Evolutionary conservation across 2,888 invertebrate species (phyloP).

Genomic region (Rhagonycha fulva): DNA sequence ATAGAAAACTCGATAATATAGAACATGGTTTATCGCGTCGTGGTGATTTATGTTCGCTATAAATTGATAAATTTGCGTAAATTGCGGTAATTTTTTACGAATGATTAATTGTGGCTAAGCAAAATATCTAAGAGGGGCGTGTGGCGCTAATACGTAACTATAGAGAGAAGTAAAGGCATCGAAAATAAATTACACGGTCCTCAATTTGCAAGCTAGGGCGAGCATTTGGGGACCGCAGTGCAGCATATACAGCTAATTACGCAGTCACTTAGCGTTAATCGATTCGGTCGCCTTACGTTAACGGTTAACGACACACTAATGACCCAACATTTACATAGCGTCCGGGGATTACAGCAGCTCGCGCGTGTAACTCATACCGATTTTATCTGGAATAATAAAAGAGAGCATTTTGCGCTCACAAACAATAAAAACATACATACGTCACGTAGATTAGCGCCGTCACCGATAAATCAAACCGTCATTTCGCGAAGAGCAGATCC

Average conservation of each 20-base stretch:
- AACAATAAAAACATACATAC: slow-evolving; percentile 57
- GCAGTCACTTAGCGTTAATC: slow-evolving; percentile 59
- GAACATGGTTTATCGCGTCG: not conserved
- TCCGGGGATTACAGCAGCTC: slow-evolving; percentile 39
- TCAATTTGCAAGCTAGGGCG: slow-evolving; percentile 47
- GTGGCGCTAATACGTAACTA: slow-evolving; percentile 15
- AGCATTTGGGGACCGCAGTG: slow-evolving; percentile 38
- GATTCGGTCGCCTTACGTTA: slow-evolving; percentile 58
- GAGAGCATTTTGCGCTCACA: slow-evolving; percentile 53
- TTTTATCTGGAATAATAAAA: slow-evolving; percentile 56
- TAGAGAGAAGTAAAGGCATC: slow-evolving; percentile 27
- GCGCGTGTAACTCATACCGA: slow-evolving; percentile 52
- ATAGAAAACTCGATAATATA: not conserved
- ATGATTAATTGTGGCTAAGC: slow-evolving; percentile 7
- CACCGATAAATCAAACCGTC: slow-evolving; percentile 57
- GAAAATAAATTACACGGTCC: slow-evolving; percentile 44
- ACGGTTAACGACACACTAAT: slow-evolving; percentile 59
- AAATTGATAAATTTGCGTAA: not conserved
- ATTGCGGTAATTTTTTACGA: not conserved
- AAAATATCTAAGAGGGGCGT: slow-evolving; percentile 3
- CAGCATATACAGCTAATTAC: slow-evolving; percentile 58
- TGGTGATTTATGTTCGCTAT: not conserved
- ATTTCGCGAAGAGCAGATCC: slow-evolving; percentile 50
- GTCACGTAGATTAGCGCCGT: slow-evolving; percentile 58
- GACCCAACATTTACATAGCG: slow-evolving; percentile 56